Base-by-base conservation (phyloP, 2,113 vertebrate species). In the Phycodurus eques region DNA sequence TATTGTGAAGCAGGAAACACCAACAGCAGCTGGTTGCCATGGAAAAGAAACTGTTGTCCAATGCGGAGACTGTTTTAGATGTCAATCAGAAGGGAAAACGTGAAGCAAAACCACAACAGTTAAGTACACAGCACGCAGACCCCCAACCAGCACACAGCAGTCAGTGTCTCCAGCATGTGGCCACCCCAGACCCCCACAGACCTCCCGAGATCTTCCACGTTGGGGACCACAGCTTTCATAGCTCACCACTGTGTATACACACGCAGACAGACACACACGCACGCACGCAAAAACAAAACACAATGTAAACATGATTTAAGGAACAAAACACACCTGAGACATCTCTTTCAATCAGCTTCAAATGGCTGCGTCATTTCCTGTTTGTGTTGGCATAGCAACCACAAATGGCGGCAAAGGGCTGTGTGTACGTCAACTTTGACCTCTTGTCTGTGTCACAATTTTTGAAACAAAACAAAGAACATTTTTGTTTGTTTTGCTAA, bases 171-270 rank as follows among this genome's bases (percentile, higher is more conserved):
- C 87, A 9, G 91, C 91, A 11, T 80, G 81, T 17, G 67, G 82
- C 75, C 65, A 3, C 42, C 31, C 12, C 10, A 27, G 1, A 68
- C 19, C n/a, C 11, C 13, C 31, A 19, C 14, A 31, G 20, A 1
- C 1, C 12, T 10, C 27, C 66, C 13, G 5, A 11, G 35, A 20
- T 43, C 35, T 46, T 63, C 9, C 6, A 8, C 11, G 42, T 44
- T 8, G 47, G 43, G 22, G 80, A 77, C 86, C 62, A 73, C 90
- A 88, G 91, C 92, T 84, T 91, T 92, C 92, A 93, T 90, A 85
- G 87, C 83, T 79, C 85, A 89, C 84, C 76, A 53, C 74, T 74
- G 82, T 75, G 80, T 78, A 76, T 59, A 1, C 70, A 6, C 66
- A 46, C 62, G 67, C 59, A 27, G 27, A 27, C 27, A 27, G 27